Base-by-base conservation (phyloP, 2,113 vertebrate species). In the Tetrao urogallus region DNA sequence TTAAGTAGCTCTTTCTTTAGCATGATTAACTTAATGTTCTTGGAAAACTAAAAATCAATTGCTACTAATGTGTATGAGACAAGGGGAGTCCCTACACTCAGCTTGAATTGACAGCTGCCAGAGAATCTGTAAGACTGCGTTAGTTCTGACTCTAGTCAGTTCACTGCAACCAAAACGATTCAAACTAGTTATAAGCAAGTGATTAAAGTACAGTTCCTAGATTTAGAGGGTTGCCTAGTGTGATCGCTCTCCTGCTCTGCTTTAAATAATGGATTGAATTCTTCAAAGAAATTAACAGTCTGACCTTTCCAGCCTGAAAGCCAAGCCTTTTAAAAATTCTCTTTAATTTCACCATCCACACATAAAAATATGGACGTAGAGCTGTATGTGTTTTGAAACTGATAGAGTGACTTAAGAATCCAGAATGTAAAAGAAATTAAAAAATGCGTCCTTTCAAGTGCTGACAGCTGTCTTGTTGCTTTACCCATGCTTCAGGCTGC, bases 1-100 rank as follows among this genome's bases (percentile, higher is more conserved):
- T 72, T 42, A 19, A 81, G 75, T 43, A 80, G 90, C 19, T 88
- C 2, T 2, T 22, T 89, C n/a, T 90, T 90, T 66, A 57, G 76
- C 48, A 6, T 74, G 38, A 63, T 82, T 67, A 96, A 76, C 38
- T 86, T 81, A 88, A 66, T 63, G 50, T 74, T 92, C 63, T 79
- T 77, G 50, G 74, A 56, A 77, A 73, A 21, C 16, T 6, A 9
- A 77, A 92, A 80, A 38, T 77, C 14, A 74, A 80, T 60, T 90
- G 54, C n/a, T 76, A 1, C 61, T 76, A 56, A 21, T 4, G 2
- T 54, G 14, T 25, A 2, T 78, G 25, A 69, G 30, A 67, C n/a
- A 34, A 8, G n/a, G 13, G 25, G 36, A 79, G 16, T 52, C 42
- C 8, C 4, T 42, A 16, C 8, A 3, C 87, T 93, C 66, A 24